Percentiles rank a stretch among this genome's conserved stretches.
Evolutionary conservation across 2,113 vertebrate species (phyloP).

Genomic region (Murina feae): DNA sequence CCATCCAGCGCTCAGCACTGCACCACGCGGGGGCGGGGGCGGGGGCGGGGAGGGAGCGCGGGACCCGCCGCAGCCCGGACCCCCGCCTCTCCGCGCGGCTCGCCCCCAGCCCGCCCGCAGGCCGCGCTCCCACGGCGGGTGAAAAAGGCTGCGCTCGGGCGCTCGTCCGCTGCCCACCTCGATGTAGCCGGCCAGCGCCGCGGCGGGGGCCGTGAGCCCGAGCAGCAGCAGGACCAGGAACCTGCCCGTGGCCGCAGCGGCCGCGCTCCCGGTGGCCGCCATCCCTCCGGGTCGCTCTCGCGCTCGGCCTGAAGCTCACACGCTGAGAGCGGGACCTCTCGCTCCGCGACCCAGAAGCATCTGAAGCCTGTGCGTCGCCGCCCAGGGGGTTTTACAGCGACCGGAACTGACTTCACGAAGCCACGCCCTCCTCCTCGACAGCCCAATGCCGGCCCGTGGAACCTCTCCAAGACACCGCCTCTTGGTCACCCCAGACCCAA

Average conservation of each 20-base stretch:
- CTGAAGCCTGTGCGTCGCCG: conserved; percentile 60
- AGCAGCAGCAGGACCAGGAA: conserved; percentile 57
- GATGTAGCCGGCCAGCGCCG: conserved; percentile 68
- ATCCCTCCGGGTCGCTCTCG: conserved; percentile 53
- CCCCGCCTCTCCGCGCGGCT: background rate
- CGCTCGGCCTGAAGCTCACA: background rate
- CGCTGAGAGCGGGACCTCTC: rapidly evolving
- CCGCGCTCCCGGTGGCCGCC: conserved; percentile 57
- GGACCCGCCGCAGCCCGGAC: conserved; percentile 42
- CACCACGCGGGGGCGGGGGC: conserved; percentile 46
- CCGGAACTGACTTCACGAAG: conserved; percentile 73
- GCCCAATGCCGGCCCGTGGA: background rate
- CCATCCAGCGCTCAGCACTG: conserved; percentile 62
- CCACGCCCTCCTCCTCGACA: background rate
- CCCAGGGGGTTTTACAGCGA: conserved; percentile 73
- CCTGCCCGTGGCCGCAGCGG: conserved; percentile 34
- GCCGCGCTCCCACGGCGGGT: background rate
- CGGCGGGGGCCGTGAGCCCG: conserved; percentile 59
- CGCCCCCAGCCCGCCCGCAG: conserved; percentile 8
- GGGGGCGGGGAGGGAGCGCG: background rate
- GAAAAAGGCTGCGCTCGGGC: background rate
- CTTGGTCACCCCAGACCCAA: conserved; percentile 7
- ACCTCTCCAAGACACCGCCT: background rate
- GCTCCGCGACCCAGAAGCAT: conserved; percentile 50
- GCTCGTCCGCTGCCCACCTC: conserved; percentile 56